Evolutionary conservation across 2,797 vertebrate genomes (phyloP).

Genomic region (Platalea minor): DNA sequence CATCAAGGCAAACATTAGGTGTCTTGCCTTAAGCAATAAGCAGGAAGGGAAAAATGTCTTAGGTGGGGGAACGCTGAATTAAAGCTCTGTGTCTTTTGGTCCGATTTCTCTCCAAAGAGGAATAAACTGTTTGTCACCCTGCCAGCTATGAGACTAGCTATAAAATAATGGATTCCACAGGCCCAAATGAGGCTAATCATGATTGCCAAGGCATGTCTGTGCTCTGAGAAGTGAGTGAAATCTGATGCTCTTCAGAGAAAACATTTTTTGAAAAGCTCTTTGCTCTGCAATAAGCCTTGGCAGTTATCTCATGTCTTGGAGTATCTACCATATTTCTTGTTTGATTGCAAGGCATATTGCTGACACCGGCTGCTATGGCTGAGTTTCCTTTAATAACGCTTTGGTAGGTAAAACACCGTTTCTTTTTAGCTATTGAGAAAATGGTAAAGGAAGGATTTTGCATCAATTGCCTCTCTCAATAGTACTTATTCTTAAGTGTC

Average conservation of each 20-base stretch:
- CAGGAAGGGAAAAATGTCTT: not conserved
- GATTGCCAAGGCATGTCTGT: conserved; percentile 64
- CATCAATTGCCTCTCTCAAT: not conserved
- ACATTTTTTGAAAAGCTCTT: conserved; percentile 58
- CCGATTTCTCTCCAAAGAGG: conserved; percentile 37
- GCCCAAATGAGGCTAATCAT: conserved; percentile 57
- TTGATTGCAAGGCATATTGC: conserved; percentile 30
- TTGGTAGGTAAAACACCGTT: conserved; percentile 20
- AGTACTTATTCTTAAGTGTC: not conserved
- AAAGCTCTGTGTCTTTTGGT: conserved; percentile 18
- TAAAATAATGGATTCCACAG: conserved; percentile 65
- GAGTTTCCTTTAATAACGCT: conserved; percentile 2
- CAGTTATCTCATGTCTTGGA: conserved; percentile 44
- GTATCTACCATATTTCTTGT: conserved; percentile 44
- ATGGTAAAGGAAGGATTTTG: not conserved
- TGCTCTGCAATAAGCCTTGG: conserved; percentile 58
- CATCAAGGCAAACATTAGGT: conserved; percentile 2
- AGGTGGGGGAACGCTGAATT: conserved; percentile 3
- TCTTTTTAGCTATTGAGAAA: not conserved
- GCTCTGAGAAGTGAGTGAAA: conserved; percentile 54
- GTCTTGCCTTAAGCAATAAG: conserved; percentile 24
- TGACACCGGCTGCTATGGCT: conserved; percentile 9
- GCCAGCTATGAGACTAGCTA: conserved; percentile 53
- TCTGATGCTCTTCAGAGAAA: conserved; percentile 66
- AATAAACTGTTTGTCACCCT: conserved; percentile 58